These are phyloP conservation scores for Toxotes chatareus DNA, from an alignment of 2,113 vertebrate species.

Conservation along the genomic window DNA sequence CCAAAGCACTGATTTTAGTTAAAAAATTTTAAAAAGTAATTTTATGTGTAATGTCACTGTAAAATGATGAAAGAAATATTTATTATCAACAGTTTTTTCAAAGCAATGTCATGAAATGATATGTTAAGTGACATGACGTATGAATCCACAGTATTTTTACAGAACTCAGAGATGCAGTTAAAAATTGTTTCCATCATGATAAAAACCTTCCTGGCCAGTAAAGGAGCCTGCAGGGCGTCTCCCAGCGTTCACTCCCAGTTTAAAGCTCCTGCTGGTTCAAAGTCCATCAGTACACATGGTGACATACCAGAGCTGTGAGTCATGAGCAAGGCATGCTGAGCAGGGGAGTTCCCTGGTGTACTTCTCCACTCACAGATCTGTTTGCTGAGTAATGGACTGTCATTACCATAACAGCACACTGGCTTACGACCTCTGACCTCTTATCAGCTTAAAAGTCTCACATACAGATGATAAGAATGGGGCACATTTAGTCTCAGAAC, in stretches of 20 bases:
- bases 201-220: conserved; percentile 29
- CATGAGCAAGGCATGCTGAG: conserved; percentile 42
- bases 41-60: neutral
- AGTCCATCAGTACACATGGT: conserved; percentile 47
- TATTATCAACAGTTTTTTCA: neutral
- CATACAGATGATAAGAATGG: neutral
- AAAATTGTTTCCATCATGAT: conserved; percentile 2
- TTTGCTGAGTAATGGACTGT: conserved; percentile 28
- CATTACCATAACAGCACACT: neutral
- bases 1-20: too few species aligned
- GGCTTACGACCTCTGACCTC: neutral
- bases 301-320: conserved; percentile 53
- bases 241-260: conserved; percentile 37
- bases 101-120: neutral
- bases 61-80: neutral
- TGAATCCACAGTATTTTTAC: neutral
- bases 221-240: conserved; percentile 40
- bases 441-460: neutral
- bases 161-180: neutral
- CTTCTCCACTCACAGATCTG: neutral
- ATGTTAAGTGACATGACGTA: neutral
- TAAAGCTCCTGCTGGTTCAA: conserved; percentile 54
- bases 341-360: neutral
- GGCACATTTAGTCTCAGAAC: neutral
- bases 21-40: too few species aligned